Conservation (phyloP, 2,113 vertebrate species). For the Eira barbara region DNA sequence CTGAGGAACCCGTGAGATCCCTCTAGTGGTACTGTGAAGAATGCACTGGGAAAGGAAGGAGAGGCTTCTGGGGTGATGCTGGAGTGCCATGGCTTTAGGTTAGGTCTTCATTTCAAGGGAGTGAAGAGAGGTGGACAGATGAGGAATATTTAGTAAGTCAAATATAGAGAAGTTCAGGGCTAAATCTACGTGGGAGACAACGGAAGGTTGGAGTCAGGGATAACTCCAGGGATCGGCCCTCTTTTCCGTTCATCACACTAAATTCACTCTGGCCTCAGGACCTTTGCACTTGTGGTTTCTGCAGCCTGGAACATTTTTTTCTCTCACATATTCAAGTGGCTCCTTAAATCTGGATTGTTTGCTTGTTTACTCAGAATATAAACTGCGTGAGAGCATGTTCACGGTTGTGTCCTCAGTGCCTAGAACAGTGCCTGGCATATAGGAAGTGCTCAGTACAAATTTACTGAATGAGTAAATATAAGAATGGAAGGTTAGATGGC, state of each 20-base stretch:
- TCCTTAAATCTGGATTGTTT: neutral
- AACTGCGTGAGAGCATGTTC: neutral
- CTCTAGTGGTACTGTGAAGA: constrained; percentile 15
- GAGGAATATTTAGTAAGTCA: neutral
- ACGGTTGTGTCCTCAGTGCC: neutral
- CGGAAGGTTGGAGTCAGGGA: neutral
- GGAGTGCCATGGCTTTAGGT: neutral
- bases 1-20: neutral
- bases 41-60: neutral
- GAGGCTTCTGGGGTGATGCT: neutral
- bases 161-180: neutral
- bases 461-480: neutral
- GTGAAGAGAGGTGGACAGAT: neutral
- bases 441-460: neutral
- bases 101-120: neutral
- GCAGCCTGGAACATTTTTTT: neutral
- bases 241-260: neutral
- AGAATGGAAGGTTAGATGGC: neutral
- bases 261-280: neutral
- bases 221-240: neutral
- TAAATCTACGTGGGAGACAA: neutral
- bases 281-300: neutral
- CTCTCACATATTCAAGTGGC: neutral
- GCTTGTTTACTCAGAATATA: neutral
- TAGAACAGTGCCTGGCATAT: neutral